Evolutionary conservation across 2,888 invertebrate genomes (phyloP).

Genomic region (Xestia sexstrigata): DNA sequence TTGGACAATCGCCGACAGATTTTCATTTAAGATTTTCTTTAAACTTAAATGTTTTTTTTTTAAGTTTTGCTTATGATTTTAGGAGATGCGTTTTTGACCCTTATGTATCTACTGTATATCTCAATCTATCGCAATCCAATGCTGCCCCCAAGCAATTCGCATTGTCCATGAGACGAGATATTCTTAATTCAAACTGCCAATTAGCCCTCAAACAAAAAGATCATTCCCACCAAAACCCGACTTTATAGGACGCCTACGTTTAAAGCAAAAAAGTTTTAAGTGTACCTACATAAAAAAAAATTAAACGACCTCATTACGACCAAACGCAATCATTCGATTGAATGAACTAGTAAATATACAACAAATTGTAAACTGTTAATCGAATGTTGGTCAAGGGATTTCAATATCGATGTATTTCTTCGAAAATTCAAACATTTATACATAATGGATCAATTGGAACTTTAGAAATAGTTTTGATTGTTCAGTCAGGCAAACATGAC

Average conservation of each 20-base stretch:
- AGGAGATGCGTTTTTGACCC: neutral
- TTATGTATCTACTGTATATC: neutral
- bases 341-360: constrained; percentile 1
- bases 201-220: neutral
- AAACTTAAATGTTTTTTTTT: too few relatives aligned
- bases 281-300: neutral
- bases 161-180: too few relatives aligned
- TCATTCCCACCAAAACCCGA: too few relatives aligned
- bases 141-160: too few relatives aligned
- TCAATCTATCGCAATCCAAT: neutral
- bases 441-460: constrained; percentile 1
- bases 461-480: constrained; percentile 13
- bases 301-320: neutral
- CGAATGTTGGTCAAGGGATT: neutral
- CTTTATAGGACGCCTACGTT: neutral
- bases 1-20: neutral
- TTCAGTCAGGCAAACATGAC: constrained; percentile 8
- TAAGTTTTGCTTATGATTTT: neutral
- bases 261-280: neutral
- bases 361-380: neutral
- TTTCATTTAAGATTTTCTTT: too few relatives aligned
- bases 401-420: constrained; percentile 13
- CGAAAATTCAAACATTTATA: constrained; percentile 21
- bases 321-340: constrained; percentile 1
- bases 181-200: too few relatives aligned